A percentile compares a stretch with the other conserved stretches of the same genome.
These are phyloP conservation scores for Pandemis corylana DNA, from an alignment of 2,888 invertebrate species.

Conservation along the genomic window DNA sequence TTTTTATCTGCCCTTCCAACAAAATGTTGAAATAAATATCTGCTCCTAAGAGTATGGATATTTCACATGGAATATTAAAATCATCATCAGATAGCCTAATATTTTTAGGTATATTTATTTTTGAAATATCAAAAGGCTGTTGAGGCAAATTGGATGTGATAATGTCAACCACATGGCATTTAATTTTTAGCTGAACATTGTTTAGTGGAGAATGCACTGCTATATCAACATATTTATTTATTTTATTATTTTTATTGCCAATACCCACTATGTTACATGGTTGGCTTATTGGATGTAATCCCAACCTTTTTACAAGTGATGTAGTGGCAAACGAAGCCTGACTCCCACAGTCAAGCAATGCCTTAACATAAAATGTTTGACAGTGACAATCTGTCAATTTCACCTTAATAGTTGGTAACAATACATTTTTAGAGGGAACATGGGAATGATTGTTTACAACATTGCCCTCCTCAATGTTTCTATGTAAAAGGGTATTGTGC, in stretches of 20 bases:
- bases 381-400: background rate
- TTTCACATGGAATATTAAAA: too few relatives aligned
- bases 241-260: constrained; percentile 2
- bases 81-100: too few relatives aligned
- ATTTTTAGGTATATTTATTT: too few relatives aligned
- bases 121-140: too few relatives aligned
- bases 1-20: too few relatives aligned
- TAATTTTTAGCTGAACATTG: too few relatives aligned
- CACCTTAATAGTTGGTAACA: constrained; percentile 2
- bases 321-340: background rate
- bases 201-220: too few relatives aligned
- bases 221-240: too few relatives aligned
- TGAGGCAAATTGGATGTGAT: too few relatives aligned
- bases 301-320: constrained; percentile 5
- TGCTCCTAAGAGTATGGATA: too few relatives aligned
- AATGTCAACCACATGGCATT: too few relatives aligned
- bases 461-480: background rate
- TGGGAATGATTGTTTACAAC: background rate
- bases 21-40: too few relatives aligned
- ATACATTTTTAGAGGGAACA: background rate
- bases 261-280: background rate
- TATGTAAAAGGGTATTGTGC: constrained; percentile 4
- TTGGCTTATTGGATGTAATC: background rate
- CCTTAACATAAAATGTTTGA: background rate
- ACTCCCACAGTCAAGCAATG: constrained; percentile 5